Evolutionary conservation across 2,888 invertebrate genomes (phyloP).

Genomic region (Oscheius sp.): DNA sequence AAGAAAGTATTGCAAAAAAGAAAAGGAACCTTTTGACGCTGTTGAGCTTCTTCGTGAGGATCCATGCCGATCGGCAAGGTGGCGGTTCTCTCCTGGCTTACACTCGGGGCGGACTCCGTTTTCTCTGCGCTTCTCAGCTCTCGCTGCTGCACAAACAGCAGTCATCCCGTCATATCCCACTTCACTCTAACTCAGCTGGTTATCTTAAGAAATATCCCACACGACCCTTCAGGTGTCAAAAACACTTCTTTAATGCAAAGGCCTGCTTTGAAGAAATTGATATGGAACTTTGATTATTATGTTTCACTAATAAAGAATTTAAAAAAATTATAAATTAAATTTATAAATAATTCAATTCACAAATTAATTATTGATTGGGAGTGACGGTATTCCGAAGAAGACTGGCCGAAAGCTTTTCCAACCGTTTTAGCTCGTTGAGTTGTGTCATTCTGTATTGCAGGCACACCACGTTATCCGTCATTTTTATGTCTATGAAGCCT

Average conservation of each 20-base stretch:
- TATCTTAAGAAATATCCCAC: conserved; percentile 15
- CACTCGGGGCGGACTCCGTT: conserved; percentile 25
- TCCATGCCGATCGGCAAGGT: conserved; percentile 33
- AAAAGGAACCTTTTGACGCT: conserved; percentile 47
- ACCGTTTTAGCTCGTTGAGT: conserved; percentile 59
- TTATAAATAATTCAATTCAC: neutral
- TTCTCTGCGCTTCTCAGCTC: conserved; percentile 26
- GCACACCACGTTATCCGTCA: conserved; percentile 82
- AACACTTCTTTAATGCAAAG: no score
- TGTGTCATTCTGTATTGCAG: conserved; percentile 65
- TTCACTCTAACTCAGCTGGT: conserved; percentile 32
- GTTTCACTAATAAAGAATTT: neutral
- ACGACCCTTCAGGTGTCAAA: conserved; percentile 5
- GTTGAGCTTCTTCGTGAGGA: conserved; percentile 49
- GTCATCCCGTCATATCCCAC: conserved; percentile 30
- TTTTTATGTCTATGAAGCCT: conserved; percentile 85
- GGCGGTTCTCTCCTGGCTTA: conserved; percentile 30
- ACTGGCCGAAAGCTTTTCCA: conserved; percentile 62
- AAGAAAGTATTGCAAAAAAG: neutral
- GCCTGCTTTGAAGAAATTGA: no score
- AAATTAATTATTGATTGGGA: conserved; percentile 1
- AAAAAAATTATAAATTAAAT: neutral
- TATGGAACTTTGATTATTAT: neutral
- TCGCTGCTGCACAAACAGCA: conserved; percentile 29
- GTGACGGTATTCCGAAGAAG: conserved; percentile 57